These are phyloP conservation scores for Coryphaenoides rupestris DNA, from an alignment of 2,113 vertebrate species.

Conservation along the genomic window DNA sequence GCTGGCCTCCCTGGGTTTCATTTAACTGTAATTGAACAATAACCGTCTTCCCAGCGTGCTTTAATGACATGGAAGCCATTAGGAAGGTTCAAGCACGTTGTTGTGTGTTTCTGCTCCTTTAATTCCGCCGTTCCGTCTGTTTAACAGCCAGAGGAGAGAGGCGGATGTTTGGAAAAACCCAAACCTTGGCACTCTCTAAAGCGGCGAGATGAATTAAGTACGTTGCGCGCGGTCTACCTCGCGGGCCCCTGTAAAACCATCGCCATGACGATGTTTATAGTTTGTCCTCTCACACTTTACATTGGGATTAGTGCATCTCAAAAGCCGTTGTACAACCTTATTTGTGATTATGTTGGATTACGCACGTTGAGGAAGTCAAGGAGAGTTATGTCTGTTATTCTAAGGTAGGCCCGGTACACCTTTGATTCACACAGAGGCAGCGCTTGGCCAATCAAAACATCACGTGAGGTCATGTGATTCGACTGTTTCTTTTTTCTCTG, in stretches of 20 bases:
- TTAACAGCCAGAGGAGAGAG: not conserved
- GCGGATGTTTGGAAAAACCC: not conserved
- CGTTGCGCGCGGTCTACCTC: not conserved
- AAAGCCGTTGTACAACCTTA: too few species aligned
- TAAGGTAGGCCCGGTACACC: not conserved
- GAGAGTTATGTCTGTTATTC: not conserved
- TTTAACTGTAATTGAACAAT: slow-evolving; percentile 16
- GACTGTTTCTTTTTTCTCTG: slow-evolving; percentile 22
- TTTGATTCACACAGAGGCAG: not conserved
- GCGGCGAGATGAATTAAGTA: not conserved
- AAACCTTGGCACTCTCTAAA: not conserved
- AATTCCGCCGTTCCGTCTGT: not conserved
- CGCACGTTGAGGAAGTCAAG: too few species aligned
- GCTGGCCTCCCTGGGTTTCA: slow-evolving; percentile 2
- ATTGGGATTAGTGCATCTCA: too few species aligned
- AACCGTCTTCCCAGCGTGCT: slow-evolving; percentile 8
- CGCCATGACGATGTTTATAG: too few species aligned
- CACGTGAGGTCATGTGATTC: slow-evolving; percentile 10
- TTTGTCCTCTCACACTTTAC: too few species aligned
- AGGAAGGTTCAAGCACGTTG: not conserved
- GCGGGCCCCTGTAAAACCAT: too few species aligned
- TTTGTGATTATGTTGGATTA: not conserved
- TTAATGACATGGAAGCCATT: not conserved
- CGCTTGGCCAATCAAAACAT: not conserved
- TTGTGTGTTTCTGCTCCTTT: not conserved